Conservation (phyloP, 2,113 vertebrate species). For the Donacobius atricapilla region DNA sequence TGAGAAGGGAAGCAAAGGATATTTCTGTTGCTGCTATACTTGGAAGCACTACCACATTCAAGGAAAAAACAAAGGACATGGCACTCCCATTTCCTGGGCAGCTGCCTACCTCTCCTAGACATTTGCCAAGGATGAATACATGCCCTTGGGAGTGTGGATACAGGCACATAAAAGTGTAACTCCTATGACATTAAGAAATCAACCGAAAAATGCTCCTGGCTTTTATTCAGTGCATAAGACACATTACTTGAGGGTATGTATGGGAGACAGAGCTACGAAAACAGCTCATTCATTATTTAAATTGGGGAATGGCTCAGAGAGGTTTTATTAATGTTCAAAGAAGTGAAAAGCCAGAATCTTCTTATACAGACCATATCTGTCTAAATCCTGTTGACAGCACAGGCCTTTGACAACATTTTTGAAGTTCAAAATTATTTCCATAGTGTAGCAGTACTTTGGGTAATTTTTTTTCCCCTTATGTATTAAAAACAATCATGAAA, state of each 20-base stretch:
- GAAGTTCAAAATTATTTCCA: conserved; percentile 26
- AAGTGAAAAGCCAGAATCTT: background rate
- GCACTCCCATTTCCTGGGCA: background rate
- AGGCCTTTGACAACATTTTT: conserved; percentile 10
- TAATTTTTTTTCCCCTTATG: background rate
- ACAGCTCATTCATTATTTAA: conserved; percentile 51
- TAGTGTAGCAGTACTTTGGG: background rate
- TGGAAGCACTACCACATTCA: background rate
- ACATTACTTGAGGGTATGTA: background rate
- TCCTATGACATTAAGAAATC: background rate
- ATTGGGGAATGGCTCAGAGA: background rate
- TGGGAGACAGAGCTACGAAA: background rate
- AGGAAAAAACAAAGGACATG: background rate
- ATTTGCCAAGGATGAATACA: background rate
- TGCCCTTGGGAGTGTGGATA: background rate
- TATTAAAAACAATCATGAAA: conserved; percentile 32
- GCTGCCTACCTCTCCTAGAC: background rate
- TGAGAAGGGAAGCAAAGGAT: background rate
- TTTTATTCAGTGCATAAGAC: background rate
- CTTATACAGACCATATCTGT: background rate
- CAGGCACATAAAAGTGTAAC: background rate
- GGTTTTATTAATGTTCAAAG: conserved; percentile 40
- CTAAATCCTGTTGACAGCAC: conserved; percentile 40
- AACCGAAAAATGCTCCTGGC: background rate
- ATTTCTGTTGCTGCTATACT: background rate